Base-by-base conservation (phyloP, 1,140 invertebrate species). In the Drosophila punjabiensis region DNA sequence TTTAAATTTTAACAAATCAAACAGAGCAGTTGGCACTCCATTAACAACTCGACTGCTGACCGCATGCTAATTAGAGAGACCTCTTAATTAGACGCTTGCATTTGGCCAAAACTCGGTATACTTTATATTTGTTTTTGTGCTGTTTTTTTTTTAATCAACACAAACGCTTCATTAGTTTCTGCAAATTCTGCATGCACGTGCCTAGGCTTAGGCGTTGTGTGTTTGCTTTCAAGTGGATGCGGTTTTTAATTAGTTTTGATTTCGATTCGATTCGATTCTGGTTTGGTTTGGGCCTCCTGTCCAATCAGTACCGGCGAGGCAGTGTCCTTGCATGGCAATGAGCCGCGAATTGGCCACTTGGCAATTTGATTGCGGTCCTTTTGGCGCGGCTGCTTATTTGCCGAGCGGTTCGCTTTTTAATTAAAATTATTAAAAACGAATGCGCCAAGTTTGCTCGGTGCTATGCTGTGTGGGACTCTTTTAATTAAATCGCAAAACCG, bases 231-330 rank as follows among this genome's bases (percentile, higher is more conserved):
- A 48, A 59, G 63, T 58, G 60, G 50, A 76, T 62, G 56, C 33
- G 63, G 69, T 58, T 79, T 85, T 88, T 88, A 87, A 88, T 87
- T 87, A 88, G 83, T 88, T 87, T 81, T 77, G 74, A 60, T 65
- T 86, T 50, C 35, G 58, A 76, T 64, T 61, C 37, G 41, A 55
- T 55, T 35, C 30, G n/a, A 11, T 24, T 52, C 14, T 11, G 20
- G n/a, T 24, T 11, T 32, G 32, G 53, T 16, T 24, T 56, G 55
- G 39, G 37, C 24, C 5, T 28, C 32, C 35, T 48, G 78, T 20
- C 52, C 82, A 85, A 81, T 74, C 63, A 78, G 73, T 33, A 35
- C 18, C 43, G 52, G 45, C 35, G 64, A 62, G 33, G 14, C 35
- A 24, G 30, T 4, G 55, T 30, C 70, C 71, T 67, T 83, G 84